Evolutionary conservation across 2,113 vertebrate species (phyloP).

Genomic region (Microtus oregoni): DNA sequence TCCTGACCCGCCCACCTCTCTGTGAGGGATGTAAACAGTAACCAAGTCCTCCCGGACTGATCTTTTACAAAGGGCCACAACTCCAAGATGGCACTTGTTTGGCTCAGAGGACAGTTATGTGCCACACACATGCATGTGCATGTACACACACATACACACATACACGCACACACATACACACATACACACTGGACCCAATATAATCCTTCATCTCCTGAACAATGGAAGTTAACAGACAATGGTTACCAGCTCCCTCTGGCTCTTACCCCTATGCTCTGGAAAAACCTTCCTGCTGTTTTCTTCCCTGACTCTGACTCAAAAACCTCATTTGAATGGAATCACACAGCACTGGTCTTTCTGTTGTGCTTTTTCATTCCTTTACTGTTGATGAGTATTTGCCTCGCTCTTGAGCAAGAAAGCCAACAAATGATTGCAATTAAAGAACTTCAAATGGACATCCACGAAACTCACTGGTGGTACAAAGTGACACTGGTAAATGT

Average conservation of each 20-base stretch:
- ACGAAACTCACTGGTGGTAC: too few relatives aligned
- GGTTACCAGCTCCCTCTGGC: not conserved
- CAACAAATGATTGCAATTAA: too few relatives aligned
- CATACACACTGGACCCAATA: not conserved
- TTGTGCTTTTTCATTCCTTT: too few relatives aligned
- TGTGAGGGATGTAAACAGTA: not conserved
- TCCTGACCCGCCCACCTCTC: not conserved
- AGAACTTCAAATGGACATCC: too few relatives aligned
- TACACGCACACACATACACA: too few relatives aligned
- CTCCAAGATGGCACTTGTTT: not conserved
- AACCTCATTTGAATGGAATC: too few relatives aligned
- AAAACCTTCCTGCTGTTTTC: too few relatives aligned
- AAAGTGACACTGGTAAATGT: too few relatives aligned
- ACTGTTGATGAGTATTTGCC: too few relatives aligned
- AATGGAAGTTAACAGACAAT: not conserved
- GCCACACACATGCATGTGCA: not conserved
- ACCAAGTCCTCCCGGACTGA: not conserved
- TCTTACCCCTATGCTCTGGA: too few relatives aligned
- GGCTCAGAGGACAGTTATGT: not conserved
- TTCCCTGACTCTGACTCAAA: not conserved
- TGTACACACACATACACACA: accelerated
- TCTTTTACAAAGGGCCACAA: not conserved
- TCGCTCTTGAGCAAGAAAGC: too few relatives aligned
- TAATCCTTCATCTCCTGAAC: not conserved
- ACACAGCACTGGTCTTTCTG: too few relatives aligned